Base-by-base conservation (phyloP, 2,888 invertebrate genomes). In the Ptychoptera contaminata region DNA sequence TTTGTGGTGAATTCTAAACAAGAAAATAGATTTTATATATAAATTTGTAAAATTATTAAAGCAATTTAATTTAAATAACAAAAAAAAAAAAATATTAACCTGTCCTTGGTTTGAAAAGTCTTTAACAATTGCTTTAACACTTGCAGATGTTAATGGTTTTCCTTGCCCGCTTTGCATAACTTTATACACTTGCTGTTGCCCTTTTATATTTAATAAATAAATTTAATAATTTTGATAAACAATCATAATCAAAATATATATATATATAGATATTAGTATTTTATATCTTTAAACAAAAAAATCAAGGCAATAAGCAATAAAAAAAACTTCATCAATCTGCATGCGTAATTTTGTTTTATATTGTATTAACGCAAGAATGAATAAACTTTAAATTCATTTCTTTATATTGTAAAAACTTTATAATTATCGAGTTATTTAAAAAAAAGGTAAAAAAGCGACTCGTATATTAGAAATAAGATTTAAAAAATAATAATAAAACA, bases 71-170 rank as follows among this genome's bases (percentile, higher is more conserved):
- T 23, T 23, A 23, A 23, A 5, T 23, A 23, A 23, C 7, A 23
- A 23, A 23, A 23, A 23, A 23, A 7, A 23, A 5, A 23, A 23
- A 23, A 23, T 11, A 32, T 32, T 32, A 36, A 36, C 36, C 36
- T 36, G 36, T 41, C 31, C 41, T 15, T 32, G 32, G 8, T 34
- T 34, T 15, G 41, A 34, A 2, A 41, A 16, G 32, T 41, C 41
- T 41, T 32, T 41, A 11, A 41, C 41, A 32, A 41, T 41, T 34
- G 41, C 41, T 32, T 32, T 31, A 10, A 41, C 32, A 32, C 41
- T 16, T 12, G 31, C 41, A 15, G 31, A 12, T 8, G 41, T 41
- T 10, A 41, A 34, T 15, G 41, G 31, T 16, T 41, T 31, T 8
- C 32, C 32, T 31, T 15, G 12, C 12, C n/a, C 12, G 6, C 15